phyloP scores from a whole-genome alignment of 2,888 invertebrate genomes.

The Luperina nickerlii region DNA sequence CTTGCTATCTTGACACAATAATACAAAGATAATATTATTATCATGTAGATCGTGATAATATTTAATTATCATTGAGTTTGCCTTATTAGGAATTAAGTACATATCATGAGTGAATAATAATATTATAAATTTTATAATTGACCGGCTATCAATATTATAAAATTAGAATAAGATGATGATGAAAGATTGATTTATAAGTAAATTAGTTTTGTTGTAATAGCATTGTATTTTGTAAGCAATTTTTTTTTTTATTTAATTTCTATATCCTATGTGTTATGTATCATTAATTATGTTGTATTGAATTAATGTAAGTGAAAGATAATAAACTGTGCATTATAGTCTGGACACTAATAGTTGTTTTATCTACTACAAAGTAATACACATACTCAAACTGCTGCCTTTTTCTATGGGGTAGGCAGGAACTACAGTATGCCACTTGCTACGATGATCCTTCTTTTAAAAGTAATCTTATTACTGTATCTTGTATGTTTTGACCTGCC shows the following conservation, averaged over 20 bases:
- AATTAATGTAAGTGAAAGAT: slow-evolving; percentile 7
- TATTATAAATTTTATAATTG: background rate
- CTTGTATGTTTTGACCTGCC: too few species aligned
- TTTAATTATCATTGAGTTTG: background rate
- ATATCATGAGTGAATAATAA: slow-evolving; percentile 31
- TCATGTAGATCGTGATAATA: slow-evolving; percentile 42
- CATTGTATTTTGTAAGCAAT: slow-evolving; percentile 25
- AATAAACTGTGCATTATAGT: slow-evolving; percentile 33
- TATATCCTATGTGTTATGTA: slow-evolving; percentile 1
- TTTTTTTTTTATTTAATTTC: background rate
- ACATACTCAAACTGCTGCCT: background rate
- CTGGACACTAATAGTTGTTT: background rate
- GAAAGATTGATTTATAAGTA: slow-evolving; percentile 3
- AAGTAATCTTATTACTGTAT: background rate
- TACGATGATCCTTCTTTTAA: background rate
- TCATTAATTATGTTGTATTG: background rate
- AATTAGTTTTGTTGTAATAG: slow-evolving; percentile 5
- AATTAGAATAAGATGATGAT: background rate
- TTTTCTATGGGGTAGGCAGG: background rate
- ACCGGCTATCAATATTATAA: slow-evolving; percentile 26
- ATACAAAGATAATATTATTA: slow-evolving; percentile 1
- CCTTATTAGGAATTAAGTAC: slow-evolving; percentile 15
- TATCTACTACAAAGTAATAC: background rate
- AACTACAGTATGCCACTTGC: background rate
- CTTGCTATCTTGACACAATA: slow-evolving; percentile 14